Conservation (phyloP, 2,888 invertebrate genomes). For the Megamerina dolium region DNA sequence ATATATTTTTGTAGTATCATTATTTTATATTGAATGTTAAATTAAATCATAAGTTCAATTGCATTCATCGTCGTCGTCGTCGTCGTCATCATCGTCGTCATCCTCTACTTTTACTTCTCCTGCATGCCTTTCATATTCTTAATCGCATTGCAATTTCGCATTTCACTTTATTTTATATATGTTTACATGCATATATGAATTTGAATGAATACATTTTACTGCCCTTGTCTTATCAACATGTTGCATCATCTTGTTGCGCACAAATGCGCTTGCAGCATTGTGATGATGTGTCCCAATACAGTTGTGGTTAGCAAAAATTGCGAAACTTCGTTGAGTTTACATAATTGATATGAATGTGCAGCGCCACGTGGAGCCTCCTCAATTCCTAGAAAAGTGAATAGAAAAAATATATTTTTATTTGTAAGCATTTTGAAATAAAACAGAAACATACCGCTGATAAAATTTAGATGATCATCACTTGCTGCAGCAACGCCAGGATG, state of each 20-base stretch:
- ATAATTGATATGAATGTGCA: constrained; percentile 18
- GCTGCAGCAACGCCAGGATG: constrained; percentile 45
- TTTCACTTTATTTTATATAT: too few species aligned
- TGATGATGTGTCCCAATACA: neutral
- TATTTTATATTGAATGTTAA: neutral
- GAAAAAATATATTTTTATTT: neutral
- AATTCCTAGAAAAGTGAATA: constrained; percentile 22
- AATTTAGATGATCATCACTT: constrained; percentile 48
- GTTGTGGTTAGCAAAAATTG: neutral
- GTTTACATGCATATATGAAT: too few species aligned
- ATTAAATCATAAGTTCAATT: constrained; percentile 1
- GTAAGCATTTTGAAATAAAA: neutral
- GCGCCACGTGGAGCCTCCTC: constrained; percentile 32
- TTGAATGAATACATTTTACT: too few species aligned
- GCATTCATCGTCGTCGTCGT: too few species aligned
- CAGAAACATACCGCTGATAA: constrained; percentile 31
- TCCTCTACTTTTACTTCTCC: too few species aligned
- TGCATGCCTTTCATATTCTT: too few species aligned
- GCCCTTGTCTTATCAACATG: constrained; percentile 1
- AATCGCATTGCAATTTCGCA: too few species aligned
- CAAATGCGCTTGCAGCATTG: neutral
- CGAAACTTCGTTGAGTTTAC: constrained; percentile 26
- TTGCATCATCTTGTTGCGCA: constrained; percentile 11
- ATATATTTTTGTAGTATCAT: too few species aligned
- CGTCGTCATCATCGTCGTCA: too few species aligned